phyloP scores from a whole-genome alignment of 2,113 vertebrate species.

The Engraulis encrasicolus region DNA sequence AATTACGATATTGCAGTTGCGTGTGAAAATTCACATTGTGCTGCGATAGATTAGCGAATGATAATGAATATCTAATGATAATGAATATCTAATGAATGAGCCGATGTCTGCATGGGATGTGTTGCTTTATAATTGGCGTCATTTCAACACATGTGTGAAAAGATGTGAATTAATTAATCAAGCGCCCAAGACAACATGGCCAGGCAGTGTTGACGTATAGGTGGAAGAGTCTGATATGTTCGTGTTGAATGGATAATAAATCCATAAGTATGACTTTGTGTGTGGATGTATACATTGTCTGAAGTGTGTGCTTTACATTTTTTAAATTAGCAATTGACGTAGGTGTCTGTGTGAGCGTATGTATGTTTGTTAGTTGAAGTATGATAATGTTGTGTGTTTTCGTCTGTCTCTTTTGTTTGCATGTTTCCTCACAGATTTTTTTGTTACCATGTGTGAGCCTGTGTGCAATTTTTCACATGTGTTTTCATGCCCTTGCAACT shows the following conservation, averaged over 20 bases:
- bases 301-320: no score
- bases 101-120: background rate
- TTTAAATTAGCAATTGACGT: no score
- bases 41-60: background rate
- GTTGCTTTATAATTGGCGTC: background rate
- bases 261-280: background rate
- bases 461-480: background rate
- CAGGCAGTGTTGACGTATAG: background rate
- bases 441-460: background rate
- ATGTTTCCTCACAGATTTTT: no score
- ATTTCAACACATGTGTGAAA: background rate
- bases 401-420: background rate
- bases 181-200: background rate
- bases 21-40: background rate
- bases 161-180: background rate
- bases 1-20: background rate
- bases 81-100: background rate
- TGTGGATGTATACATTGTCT: background rate
- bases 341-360: background rate
- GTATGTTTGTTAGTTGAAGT: background rate
- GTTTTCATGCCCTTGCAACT: background rate
- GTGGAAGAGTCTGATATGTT: background rate
- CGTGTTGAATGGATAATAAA: background rate
- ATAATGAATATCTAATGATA: background rate
- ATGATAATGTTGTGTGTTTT: background rate